These are phyloP conservation scores for Diabrotica undecimpunctata DNA, from an alignment of 1,140 invertebrate species.

Conservation along the genomic window DNA sequence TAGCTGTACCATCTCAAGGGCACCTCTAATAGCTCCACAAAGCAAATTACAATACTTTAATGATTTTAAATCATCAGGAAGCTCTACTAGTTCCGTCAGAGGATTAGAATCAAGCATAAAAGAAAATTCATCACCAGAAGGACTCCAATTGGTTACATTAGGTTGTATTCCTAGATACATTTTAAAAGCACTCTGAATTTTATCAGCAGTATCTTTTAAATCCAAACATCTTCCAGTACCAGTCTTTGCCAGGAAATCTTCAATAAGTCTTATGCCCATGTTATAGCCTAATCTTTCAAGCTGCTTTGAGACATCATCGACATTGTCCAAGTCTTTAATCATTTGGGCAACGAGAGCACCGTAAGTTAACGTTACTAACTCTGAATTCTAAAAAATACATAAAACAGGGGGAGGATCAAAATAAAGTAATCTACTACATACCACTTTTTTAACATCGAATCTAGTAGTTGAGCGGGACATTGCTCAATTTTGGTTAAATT, in stretches of 20 bases:
- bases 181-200: conserved; percentile 81
- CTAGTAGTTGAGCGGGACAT: conserved; percentile 45
- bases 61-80: conserved; percentile 85
- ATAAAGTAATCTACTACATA: conserved; percentile 38
- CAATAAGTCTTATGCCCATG: conserved; percentile 95
- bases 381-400: conserved; percentile 77
- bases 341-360: conserved; percentile 96
- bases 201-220: conserved; percentile 95
- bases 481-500: conserved; percentile 9
- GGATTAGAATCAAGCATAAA: conserved; percentile 93
- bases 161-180: conserved; percentile 90
- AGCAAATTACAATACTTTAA: conserved; percentile 95
- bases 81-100: conserved; percentile 96
- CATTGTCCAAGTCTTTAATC: conserved; percentile 95
- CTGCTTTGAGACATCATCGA: conserved; percentile 95
- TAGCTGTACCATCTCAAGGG: conserved; percentile 92
- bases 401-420: conserved; percentile 21
- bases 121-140: conserved; percentile 94
- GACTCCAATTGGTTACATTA: conserved; percentile 89
- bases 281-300: conserved; percentile 94
- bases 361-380: conserved; percentile 96
- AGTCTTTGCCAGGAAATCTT: conserved; percentile 95
- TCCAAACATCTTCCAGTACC: conserved; percentile 88
- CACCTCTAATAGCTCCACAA: conserved; percentile 89
- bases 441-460: conserved; percentile 53